Percentiles rank a stretch among this genome's conserved stretches.
These are phyloP conservation scores for Acestrorhynchus altus DNA, from an alignment of 2,797 vertebrate species.

Conservation along the genomic window DNA sequence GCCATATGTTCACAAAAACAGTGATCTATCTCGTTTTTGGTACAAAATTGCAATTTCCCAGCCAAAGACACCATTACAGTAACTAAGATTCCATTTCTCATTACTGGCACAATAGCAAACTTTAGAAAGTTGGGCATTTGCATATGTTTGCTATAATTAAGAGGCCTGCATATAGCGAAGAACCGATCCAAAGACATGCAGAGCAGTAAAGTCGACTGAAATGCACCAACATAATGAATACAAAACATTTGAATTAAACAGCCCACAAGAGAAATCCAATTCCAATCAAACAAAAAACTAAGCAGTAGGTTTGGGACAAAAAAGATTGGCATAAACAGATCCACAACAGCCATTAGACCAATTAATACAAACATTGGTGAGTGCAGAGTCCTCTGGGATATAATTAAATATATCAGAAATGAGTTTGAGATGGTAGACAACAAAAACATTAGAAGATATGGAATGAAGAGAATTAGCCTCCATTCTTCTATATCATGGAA, in stretches of 20 bases:
- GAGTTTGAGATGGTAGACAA: slow-evolving; percentile 65
- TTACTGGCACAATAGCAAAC: slow-evolving; percentile 38
- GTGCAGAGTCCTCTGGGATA: slow-evolving; percentile 60
- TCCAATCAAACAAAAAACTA: slow-evolving; percentile 64
- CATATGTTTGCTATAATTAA: slow-evolving; percentile 57
- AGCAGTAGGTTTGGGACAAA: slow-evolving; percentile 66
- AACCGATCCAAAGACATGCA: slow-evolving; percentile 75
- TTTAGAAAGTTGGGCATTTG: slow-evolving; percentile 20
- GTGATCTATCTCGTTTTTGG: slow-evolving; percentile 60
- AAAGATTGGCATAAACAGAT: slow-evolving; percentile 63
- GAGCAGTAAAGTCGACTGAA: slow-evolving; percentile 73
- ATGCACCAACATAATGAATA: slow-evolving; percentile 55
- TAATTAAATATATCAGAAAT: slow-evolving; percentile 63
- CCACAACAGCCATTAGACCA: slow-evolving; percentile 58
- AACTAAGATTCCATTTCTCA: slow-evolving; percentile 47
- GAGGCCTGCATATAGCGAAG: slow-evolving; percentile 69
- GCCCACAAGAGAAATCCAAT: slow-evolving; percentile 62
- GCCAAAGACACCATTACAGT: slow-evolving; percentile 45
- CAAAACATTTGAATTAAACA: slow-evolving; percentile 66
- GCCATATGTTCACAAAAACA: slow-evolving; percentile 78
- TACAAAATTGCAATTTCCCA: slow-evolving; percentile 59
- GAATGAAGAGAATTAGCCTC: slow-evolving; percentile 60
- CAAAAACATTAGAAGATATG: slow-evolving; percentile 51
- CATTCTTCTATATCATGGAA: slow-evolving; percentile 50
- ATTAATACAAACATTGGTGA: slow-evolving; percentile 77